Base-by-base conservation (phyloP, 2,113 vertebrate genomes). In the Corythoichthys intestinalis region DNA sequence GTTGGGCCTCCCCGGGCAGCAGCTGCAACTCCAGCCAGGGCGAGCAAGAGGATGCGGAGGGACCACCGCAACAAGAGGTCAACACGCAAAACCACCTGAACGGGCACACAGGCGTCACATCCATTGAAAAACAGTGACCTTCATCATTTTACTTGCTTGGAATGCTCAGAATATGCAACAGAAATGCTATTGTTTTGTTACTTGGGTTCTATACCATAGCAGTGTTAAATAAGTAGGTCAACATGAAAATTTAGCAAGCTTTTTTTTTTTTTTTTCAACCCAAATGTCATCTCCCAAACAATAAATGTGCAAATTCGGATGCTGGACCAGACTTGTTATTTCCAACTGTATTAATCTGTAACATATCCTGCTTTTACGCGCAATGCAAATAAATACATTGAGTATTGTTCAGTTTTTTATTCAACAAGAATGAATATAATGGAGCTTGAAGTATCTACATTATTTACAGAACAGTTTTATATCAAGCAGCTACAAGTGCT, bases 41-140 rank as follows among this genome's bases (percentile, higher is more conserved):
- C 10, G 47, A 92, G 81, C 76, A 83, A 78, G 87, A 90, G 50
- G 90, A 93, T 14, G 11, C 58, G 61, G 83, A 87, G 14, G 13
- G 80, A 48, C 66, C 88, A 14, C 87, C 73, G 12, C 89, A 69
- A 82, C 92, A 91, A 88, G 92, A 87, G 80, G 85, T 14, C 54
- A 82, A 90, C 66, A 77, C 89, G 20, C 87, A 87, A 1, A 89
- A 87, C 41, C 95, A 95, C n/a, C 73, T 94, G 67, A 93, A 96
- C 0, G 95, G 95, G 73, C 93, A 96, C 0, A 90, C 61, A 8
- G 44, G 93, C 73, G 88, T 83, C 2, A 78, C 92, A 0, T 62
- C 79, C 2, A n/a, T 79, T 38, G 88, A 89, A 48, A 90, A 91
- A 68, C 65, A 71, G 0, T 90, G 74, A 66, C 11, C 2, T 38